Evolutionary conservation across 2,113 vertebrate species (phyloP).

Genomic region (Notothenia rossii): DNA sequence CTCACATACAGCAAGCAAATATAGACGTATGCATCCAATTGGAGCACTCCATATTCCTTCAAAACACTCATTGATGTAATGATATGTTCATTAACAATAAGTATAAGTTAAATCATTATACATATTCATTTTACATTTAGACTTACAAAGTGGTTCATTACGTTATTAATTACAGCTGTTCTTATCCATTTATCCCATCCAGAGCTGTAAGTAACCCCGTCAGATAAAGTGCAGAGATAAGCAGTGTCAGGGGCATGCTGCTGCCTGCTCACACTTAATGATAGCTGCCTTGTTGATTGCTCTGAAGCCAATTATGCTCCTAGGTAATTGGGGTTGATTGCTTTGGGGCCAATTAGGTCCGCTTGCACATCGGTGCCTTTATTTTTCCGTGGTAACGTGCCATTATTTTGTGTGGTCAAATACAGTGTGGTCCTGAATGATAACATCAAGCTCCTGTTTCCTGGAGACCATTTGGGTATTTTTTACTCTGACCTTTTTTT

Average conservation of each 20-base stretch:
- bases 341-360: conserved; percentile 77
- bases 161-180: conserved; percentile 36
- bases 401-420: conserved; percentile 66
- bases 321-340: conserved; percentile 80
- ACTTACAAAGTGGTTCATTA: conserved; percentile 11
- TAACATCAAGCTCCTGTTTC: conserved; percentile 52
- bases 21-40: not conserved
- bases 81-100: not conserved
- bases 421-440: conserved; percentile 59
- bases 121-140: not conserved
- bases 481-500: conserved; percentile 34
- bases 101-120: not conserved
- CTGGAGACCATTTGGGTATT: conserved; percentile 24
- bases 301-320: conserved; percentile 72
- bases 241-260: conserved; percentile 72
- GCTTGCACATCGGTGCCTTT: conserved; percentile 57
- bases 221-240: conserved; percentile 73
- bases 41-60: not conserved
- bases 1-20: no score
- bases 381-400: conserved; percentile 51
- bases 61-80: not conserved
- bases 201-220: conserved; percentile 40
- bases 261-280: conserved; percentile 72
- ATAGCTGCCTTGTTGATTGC: conserved; percentile 74
- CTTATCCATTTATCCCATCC: conserved; percentile 40